Percentiles rank a stretch among this genome's conserved stretches.
These are phyloP conservation scores for Oryzias woworae DNA, from an alignment of 2,113 vertebrate species.

Conservation along the genomic window DNA sequence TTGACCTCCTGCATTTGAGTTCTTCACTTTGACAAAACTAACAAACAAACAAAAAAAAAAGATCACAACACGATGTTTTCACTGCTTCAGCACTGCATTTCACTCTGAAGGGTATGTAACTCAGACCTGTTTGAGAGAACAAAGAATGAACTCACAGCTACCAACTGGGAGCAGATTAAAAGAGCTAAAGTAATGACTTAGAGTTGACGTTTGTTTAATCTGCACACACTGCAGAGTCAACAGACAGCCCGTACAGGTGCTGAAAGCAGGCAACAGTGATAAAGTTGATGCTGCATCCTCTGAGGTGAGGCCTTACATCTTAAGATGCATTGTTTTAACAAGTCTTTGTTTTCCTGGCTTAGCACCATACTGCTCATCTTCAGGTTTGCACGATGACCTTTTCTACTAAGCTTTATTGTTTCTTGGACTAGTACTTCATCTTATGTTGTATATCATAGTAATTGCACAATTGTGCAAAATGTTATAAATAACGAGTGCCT, in stretches of 20 bases:
- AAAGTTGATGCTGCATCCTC: conserved; percentile 5
- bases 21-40: not conserved
- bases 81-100: not conserved
- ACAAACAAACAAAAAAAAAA: no score
- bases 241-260: not conserved
- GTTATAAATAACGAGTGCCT: conserved; percentile 14
- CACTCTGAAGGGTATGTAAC: not conserved
- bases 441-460: conserved; percentile 36
- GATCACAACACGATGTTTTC: not conserved
- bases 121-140: conserved; percentile 10
- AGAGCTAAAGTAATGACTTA: conserved; percentile 17
- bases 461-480: conserved; percentile 32
- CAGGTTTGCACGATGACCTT: conserved; percentile 8
- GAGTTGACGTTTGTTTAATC: conserved; percentile 30
- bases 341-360: conserved; percentile 14
- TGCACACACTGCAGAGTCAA: conserved; percentile 9
- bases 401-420: conserved; percentile 13
- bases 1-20: no score
- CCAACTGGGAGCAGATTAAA: conserved; percentile 16
- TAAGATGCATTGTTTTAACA: conserved; percentile 11
- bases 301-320: conserved; percentile 7
- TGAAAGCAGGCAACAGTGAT: not conserved
- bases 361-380: conserved; percentile 6
- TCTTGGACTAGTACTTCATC: conserved; percentile 17
- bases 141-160: conserved; percentile 22